Conservation (phyloP, 2,113 vertebrate species). For the Boulengeromyrus knoepffleri region DNA sequence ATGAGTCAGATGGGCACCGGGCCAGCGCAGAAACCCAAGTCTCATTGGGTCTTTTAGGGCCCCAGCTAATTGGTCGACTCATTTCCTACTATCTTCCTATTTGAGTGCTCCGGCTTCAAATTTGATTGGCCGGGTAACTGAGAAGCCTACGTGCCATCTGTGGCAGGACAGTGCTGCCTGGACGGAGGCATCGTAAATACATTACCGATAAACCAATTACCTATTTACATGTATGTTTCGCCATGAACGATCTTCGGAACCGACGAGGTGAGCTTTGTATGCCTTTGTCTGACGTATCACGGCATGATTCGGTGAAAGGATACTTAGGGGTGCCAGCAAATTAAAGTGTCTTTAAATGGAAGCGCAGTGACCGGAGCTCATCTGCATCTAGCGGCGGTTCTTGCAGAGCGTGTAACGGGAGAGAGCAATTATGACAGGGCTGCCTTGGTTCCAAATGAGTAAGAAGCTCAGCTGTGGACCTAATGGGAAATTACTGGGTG, state of each 20-base stretch:
- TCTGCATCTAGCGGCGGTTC: too few relatives aligned
- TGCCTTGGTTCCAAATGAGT: slow-evolving; percentile 18
- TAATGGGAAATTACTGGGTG: slow-evolving; percentile 22
- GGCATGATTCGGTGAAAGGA: too few relatives aligned
- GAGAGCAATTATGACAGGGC: not conserved
- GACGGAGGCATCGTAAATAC: not conserved
- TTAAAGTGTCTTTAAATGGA: not conserved
- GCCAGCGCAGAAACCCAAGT: not conserved
- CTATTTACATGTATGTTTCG: not conserved
- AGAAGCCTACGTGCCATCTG: not conserved
- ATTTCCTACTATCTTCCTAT: slow-evolving; percentile 7
- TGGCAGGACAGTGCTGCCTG: too few relatives aligned
- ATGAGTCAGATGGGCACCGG: not conserved
- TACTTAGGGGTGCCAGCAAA: not conserved
- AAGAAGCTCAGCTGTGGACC: slow-evolving; percentile 21
- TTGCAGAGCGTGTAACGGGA: not conserved
- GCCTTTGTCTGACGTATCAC: not conserved
- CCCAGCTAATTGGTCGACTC: not conserved
- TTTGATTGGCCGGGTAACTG: not conserved
- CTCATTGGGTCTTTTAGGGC: slow-evolving; percentile 5
- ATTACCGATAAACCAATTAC: not conserved
- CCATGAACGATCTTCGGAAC: not conserved
- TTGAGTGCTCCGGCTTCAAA: not conserved
- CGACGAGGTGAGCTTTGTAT: not conserved
- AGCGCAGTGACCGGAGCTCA: not conserved